Evolutionary conservation across 2,888 invertebrate species (phyloP).

Genomic region (Phaedon cochleariae): DNA sequence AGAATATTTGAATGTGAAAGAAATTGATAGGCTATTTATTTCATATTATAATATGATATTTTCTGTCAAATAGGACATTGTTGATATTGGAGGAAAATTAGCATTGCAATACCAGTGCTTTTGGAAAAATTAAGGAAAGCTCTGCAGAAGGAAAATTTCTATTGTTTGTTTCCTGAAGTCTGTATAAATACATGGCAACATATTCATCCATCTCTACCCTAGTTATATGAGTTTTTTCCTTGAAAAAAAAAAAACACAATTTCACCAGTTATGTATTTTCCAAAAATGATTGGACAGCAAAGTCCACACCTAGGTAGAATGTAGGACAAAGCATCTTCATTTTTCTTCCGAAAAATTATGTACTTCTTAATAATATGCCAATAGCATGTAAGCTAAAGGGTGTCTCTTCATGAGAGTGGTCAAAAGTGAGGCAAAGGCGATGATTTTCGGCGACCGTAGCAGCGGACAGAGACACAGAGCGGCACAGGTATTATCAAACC

Average conservation of each 20-base stretch:
- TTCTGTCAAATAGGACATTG: too few relatives aligned
- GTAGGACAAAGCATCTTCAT: constrained; percentile 50
- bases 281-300: background rate
- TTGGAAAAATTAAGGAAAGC: background rate
- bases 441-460: constrained; percentile 49
- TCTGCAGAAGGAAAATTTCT: background rate
- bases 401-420: constrained; percentile 44
- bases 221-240: background rate
- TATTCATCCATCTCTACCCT: background rate
- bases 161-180: constrained; percentile 12
- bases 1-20: too few relatives aligned
- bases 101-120: too few relatives aligned
- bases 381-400: constrained; percentile 56
- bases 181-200: constrained; percentile 9
- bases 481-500: constrained; percentile 70
- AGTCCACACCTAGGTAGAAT: constrained; percentile 44
- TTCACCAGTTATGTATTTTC: background rate
- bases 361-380: constrained; percentile 54
- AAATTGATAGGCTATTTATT: too few relatives aligned
- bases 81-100: too few relatives aligned
- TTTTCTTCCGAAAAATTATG: constrained; percentile 51
- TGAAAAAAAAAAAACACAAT: constrained; percentile 8
- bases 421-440: constrained; percentile 47
- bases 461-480: constrained; percentile 59
- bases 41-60: too few relatives aligned